Percentiles rank a stretch among this genome's conserved stretches.
Conservation (phyloP, 2,113 vertebrate species). For the Merops nubicus region DNA sequence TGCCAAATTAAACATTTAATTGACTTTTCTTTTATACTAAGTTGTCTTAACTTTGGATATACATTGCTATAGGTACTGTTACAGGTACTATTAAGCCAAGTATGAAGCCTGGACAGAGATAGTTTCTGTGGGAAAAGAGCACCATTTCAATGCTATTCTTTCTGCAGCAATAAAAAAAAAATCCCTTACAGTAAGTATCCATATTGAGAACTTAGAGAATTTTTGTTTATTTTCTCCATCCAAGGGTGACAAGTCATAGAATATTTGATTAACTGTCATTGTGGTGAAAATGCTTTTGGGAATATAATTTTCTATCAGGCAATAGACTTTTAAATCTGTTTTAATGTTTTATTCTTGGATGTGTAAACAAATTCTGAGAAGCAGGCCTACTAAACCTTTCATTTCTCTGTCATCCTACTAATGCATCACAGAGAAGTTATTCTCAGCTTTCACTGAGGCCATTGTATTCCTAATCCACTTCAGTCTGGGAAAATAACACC, state of each 20-base stretch:
- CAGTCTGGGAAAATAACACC: slow-evolving; percentile 51
- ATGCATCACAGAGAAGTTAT: slow-evolving; percentile 45
- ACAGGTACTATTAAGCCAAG: not conserved
- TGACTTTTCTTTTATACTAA: not conserved
- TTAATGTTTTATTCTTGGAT: slow-evolving; percentile 12
- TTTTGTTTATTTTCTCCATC: not conserved
- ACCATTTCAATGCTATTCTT: slow-evolving; percentile 1
- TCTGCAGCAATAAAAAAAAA: not conserved
- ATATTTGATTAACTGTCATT: not conserved
- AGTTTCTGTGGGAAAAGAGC: not conserved
- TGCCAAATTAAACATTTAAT: slow-evolving; percentile 55
- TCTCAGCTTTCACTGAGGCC: slow-evolving; percentile 57
- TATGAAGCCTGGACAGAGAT: not conserved
- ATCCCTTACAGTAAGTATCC: not conserved
- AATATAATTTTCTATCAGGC: not conserved
- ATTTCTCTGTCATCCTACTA: slow-evolving; percentile 43
- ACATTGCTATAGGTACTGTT: not conserved
- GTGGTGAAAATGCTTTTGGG: not conserved
- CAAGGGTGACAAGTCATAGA: not conserved
- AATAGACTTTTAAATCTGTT: not conserved
- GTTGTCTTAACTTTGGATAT: slow-evolving; percentile 8
- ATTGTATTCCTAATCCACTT: slow-evolving; percentile 59
- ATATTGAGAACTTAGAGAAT: not conserved
- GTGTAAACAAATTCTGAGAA: slow-evolving; percentile 36
- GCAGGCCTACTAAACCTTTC: slow-evolving; percentile 35